A percentile compares a stretch with the other conserved stretches of the same genome.
Conservation (phyloP, 1,140 invertebrate species). For the Ganaspis sp. region DNA sequence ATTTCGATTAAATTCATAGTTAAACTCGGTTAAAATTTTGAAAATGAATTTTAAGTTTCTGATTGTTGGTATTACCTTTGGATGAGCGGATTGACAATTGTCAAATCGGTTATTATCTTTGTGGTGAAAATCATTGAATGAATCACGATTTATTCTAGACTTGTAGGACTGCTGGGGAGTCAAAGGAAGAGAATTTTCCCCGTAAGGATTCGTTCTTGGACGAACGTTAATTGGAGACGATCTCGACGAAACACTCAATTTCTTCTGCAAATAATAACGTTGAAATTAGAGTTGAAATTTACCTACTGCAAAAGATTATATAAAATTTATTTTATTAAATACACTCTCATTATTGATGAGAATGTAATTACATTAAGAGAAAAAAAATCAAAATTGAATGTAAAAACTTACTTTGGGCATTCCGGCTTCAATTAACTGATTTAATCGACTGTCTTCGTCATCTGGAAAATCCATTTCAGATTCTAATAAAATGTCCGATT, state of each 20-base stretch:
- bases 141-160: background rate
- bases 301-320: no score
- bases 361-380: no score
- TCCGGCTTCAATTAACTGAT: slow-evolving; percentile 36
- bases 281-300: background rate
- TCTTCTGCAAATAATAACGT: background rate
- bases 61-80: slow-evolving; percentile 14
- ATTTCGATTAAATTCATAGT: no score
- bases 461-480: slow-evolving; percentile 34
- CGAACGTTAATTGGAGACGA: slow-evolving; percentile 12
- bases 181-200: background rate
- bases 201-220: background rate
- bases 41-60: no score
- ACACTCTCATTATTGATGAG: no score
- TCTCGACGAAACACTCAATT: background rate
- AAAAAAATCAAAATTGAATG: background rate
- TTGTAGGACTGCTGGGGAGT: background rate
- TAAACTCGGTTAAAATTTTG: no score
- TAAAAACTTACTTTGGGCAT: slow-evolving; percentile 35
- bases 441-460: slow-evolving; percentile 34
- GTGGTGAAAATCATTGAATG: background rate
- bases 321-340: no score
- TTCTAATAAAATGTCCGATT: background rate
- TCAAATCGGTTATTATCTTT: background rate
- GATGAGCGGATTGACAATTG: background rate